A percentile compares a stretch with the other conserved stretches of the same genome.
Evolutionary conservation across 2,113 vertebrate species (phyloP).

Genomic region (Chiloscyllium plagiosum): DNA sequence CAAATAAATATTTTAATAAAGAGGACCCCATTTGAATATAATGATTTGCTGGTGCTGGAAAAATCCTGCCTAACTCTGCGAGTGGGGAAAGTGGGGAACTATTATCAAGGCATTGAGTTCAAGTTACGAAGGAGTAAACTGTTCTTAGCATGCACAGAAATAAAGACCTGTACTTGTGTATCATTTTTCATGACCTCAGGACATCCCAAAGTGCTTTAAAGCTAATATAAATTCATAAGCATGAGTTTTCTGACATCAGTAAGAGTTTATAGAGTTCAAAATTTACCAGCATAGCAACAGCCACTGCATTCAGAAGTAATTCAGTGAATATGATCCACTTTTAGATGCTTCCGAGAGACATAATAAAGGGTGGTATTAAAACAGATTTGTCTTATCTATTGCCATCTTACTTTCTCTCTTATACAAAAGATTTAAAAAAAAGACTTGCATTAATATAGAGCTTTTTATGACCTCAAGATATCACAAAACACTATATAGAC

Average conservation of each 20-base stretch:
- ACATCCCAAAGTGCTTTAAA: not conserved
- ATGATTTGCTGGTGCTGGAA: not conserved
- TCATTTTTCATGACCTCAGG: not conserved
- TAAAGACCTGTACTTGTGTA: not conserved
- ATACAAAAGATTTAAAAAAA: not conserved
- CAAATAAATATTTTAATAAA: not conserved
- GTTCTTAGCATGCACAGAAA: not conserved
- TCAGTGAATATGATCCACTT: not conserved
- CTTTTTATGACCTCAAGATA: not conserved
- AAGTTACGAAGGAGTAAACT: not conserved
- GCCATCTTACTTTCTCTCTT: not conserved
- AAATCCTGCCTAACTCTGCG: not conserved
- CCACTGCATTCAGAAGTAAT: not conserved
- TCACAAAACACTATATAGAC: not conserved
- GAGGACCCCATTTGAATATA: not conserved
- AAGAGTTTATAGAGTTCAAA: not conserved
- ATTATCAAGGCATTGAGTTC: not conserved
- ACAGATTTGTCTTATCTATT: not conserved
- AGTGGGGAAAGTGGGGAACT: not conserved
- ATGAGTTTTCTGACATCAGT: not conserved
- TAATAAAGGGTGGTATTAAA: not conserved
- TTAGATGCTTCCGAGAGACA: not conserved
- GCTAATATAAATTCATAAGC: not conserved
- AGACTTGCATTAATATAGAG: not conserved
- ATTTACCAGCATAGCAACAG: not conserved